These are phyloP conservation scores for Julus scandinavius DNA, from an alignment of 2,888 invertebrate species.

Conservation along the genomic window DNA sequence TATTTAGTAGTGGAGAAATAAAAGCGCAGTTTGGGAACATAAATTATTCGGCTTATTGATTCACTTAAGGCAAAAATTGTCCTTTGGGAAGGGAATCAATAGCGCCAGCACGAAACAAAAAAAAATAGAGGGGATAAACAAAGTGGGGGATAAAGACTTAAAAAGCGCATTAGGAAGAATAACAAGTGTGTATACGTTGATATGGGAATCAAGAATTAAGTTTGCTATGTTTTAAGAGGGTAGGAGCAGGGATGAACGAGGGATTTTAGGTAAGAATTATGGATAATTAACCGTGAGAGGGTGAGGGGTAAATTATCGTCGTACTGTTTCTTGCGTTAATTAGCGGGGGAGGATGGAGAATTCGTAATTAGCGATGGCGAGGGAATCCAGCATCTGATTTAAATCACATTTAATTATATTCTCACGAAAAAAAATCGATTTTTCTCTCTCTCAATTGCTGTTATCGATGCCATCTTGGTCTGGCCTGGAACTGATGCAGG, in stretches of 20 bases:
- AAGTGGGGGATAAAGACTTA: not conserved
- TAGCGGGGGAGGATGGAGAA: not conserved
- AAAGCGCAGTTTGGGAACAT: constrained; percentile 34
- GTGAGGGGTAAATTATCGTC: not conserved
- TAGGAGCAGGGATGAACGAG: not conserved
- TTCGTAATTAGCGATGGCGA: constrained; percentile 18
- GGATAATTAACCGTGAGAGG: not conserved
- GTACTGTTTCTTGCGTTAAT: constrained; percentile 28
- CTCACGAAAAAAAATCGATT: not conserved
- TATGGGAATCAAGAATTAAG: constrained; percentile 19
- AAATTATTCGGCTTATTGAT: constrained; percentile 40
- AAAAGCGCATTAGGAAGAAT: constrained; percentile 15
- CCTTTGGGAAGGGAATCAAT: not conserved
- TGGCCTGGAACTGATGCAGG: not conserved
- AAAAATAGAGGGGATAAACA: not conserved
- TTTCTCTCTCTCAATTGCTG: not conserved
- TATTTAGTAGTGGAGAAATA: constrained; percentile 31
- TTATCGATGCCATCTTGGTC: not conserved
- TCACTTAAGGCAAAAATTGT: constrained; percentile 39
- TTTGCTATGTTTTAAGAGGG: not conserved
- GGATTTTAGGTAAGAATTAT: not conserved
- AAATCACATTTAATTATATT: constrained; percentile 36
- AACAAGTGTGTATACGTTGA: not conserved
- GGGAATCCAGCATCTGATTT: constrained; percentile 36
- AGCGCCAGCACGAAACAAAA: not conserved